Base-by-base conservation (phyloP, 1,140 invertebrate genomes). In the Rhizoglyphus robini region DNA sequence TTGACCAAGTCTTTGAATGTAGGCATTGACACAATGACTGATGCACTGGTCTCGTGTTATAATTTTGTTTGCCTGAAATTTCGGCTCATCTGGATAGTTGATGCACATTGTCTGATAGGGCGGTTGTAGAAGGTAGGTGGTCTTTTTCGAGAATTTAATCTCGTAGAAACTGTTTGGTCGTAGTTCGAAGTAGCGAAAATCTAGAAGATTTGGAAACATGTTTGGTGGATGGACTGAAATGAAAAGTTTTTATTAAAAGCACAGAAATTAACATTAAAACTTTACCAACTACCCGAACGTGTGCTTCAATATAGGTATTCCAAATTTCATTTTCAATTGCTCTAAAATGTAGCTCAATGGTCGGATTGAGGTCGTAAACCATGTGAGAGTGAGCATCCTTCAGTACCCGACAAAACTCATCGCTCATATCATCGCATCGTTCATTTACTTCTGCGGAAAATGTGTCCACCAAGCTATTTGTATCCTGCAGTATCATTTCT, bases 141-240 rank as follows among this genome's bases (percentile, higher is more conserved):
- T 60, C 27, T 60, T 60, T 32, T 60, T 34, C 2, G 58, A 34
- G 29, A 60, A 60, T 11, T 11, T 23, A 18, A 60, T 27, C 15
- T 60, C 58, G 29, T 60, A 60, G 29, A 34, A 60, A n/a, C 15
- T 29, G 30, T 27, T 32, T 3, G 13, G 58, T 20, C 11, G 15
- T 18, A 60, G 27, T 46, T 60, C 30, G 3, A 60, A 30, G 15
- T 13, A 60, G 15, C 15, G 32, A 34, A 46, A 60, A 38, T 29
- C 15, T 15, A 29, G 58, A 11, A 15, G 15, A 46, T 60, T 60
- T 18, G 18, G 32, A 4, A 60, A 2, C 13, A 46, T 38, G 27
- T 60, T 60, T 20, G 58, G 32, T 38, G 58, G 58, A 46, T 60
- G 58, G 11, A 60, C 58, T n/a, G n/a, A n/a, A n/a, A n/a, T n/a